Evolutionary conservation across 2,888 invertebrate species (phyloP).

Genomic region (Galeruca laticollis): DNA sequence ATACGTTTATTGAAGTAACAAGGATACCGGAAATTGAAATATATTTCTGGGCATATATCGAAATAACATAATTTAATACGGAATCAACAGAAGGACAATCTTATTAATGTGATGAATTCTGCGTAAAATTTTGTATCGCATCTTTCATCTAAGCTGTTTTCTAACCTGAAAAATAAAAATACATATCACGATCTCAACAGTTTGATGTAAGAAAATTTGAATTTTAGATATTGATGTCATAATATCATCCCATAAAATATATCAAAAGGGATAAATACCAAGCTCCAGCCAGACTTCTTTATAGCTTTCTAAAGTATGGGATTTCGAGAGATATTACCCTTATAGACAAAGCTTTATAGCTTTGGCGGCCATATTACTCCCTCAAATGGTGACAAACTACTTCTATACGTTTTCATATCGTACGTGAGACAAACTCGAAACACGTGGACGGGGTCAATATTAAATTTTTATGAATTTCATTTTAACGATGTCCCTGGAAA

Average conservation of each 20-base stretch:
- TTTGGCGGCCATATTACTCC: constrained; percentile 58
- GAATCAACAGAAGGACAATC: constrained; percentile 6
- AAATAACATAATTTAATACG: no score
- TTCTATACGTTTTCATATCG: constrained; percentile 61
- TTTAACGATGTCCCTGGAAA: constrained; percentile 12
- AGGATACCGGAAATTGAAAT: constrained; percentile 25
- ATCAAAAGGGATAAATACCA: constrained; percentile 61
- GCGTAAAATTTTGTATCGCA: neutral
- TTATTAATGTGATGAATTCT: no score
- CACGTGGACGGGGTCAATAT: constrained; percentile 33
- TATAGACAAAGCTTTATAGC: constrained; percentile 67
- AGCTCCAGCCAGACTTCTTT: constrained; percentile 64
- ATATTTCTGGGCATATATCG: neutral
- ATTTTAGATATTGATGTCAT: constrained; percentile 62
- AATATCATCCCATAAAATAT: constrained; percentile 58
- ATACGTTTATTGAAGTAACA: constrained; percentile 34
- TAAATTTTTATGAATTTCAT: constrained; percentile 39
- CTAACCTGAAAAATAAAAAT: neutral
- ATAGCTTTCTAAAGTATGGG: constrained; percentile 66
- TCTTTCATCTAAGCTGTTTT: neutral
- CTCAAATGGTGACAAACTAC: constrained; percentile 64
- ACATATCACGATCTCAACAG: neutral
- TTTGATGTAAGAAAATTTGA: constrained; percentile 47
- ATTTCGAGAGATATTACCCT: constrained; percentile 65
- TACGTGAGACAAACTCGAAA: constrained; percentile 46